Conservation (phyloP, 2,888 invertebrate genomes). For the Drosophila algonquin region DNA sequence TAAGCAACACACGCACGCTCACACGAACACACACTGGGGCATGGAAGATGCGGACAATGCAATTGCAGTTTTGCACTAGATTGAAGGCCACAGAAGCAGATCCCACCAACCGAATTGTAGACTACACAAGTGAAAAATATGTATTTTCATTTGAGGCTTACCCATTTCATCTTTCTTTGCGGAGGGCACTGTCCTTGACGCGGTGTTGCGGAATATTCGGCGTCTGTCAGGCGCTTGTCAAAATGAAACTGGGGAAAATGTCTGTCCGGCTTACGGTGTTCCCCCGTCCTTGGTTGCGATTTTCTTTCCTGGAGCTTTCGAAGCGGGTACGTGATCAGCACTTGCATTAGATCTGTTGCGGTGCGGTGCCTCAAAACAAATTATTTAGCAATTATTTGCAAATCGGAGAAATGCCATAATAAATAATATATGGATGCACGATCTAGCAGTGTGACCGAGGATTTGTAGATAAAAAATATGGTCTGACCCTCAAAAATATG, state of each 20-base stretch:
- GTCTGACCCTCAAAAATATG: not conserved
- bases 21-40: slow-evolving; percentile 13
- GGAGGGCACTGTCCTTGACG: slow-evolving; percentile 2
- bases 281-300: not conserved
- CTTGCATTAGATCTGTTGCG: not conserved
- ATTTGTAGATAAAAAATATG: not conserved
- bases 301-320: not conserved
- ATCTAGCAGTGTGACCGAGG: not conserved
- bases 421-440: too few relatives aligned
- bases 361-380: not conserved
- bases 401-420: too few relatives aligned
- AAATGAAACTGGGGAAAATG: not conserved
- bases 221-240: slow-evolving; percentile 17
- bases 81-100: slow-evolving; percentile 10
- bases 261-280: not conserved
- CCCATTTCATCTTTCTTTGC: slow-evolving; percentile 65
- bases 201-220: slow-evolving; percentile 23
- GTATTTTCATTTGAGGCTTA: slow-evolving; percentile 46
- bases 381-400: too few relatives aligned
- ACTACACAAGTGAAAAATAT: slow-evolving; percentile 1
- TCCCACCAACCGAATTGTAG: not conserved
- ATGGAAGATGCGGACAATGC: slow-evolving; percentile 25
- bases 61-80: slow-evolving; percentile 18
- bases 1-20: not conserved
- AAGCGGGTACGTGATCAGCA: not conserved